Evolutionary conservation across 2,888 invertebrate species (phyloP), one percentile per base, ranked within the genome.

Genomic region (Mycogona germanica): DNA sequence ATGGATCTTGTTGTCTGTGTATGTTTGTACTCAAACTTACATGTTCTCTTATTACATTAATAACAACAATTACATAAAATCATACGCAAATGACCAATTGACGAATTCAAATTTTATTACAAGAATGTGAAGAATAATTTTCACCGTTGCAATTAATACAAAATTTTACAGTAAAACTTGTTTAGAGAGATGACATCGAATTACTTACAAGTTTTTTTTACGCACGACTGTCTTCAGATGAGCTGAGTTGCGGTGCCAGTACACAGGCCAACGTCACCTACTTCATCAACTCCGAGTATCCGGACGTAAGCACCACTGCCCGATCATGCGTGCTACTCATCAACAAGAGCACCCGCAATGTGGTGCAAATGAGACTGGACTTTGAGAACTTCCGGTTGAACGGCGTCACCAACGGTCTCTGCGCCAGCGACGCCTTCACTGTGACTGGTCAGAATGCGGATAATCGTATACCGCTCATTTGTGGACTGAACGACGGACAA

Each of bases 281-380:
- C 64, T 91, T 91, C 67, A 86, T 88, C 1, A 87, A 88, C 68
- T 76, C 77, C 2, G 84, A 83, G 57, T 87, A 85, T 69, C 89
- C 89, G 0, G 74, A 76, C 0, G 76, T 82, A 0, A 86, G 78
- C 64, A 86, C 88, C 60, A 82, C 79, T 0, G 84, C 84, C 0
- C 84, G 85, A 0, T 87, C 87, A 25, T 91, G 89, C 62, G 87
- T 88, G 66, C 76, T 88, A 4, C 87, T 86, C 0, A 73, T 91
- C 9, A 68, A 83, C 46, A 91, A 89, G 67, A 70, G 80, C 2
- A 79, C 82, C 65, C 79, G 82, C 0, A 82, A 85, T 62, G 80
- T 89, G n/a, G 89, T 88, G 62, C 89, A 91, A 67, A 78, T 86
- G 14, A 49, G 64, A 40, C 55, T 64, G 23, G 64, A 64, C 60